These are phyloP conservation scores for Sebastolobus alascanus DNA, from an alignment of 2,797 vertebrate species.

Conservation along the genomic window DNA sequence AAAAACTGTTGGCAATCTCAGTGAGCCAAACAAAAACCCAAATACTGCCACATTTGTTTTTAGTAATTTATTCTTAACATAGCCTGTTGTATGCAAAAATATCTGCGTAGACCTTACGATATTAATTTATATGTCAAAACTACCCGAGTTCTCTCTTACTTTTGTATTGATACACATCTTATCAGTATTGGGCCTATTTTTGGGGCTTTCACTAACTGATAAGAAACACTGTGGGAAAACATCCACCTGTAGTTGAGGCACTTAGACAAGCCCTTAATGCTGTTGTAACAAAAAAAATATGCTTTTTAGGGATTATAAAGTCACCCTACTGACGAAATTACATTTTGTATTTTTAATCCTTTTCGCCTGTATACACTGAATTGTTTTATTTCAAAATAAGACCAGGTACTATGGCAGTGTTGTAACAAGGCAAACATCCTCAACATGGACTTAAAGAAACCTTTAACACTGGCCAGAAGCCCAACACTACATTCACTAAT, in stretches of 20 bases:
- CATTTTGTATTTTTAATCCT: background rate
- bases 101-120: background rate
- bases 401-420: background rate
- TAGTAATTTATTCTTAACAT: background rate
- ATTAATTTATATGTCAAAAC: background rate
- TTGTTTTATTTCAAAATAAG: background rate
- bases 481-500: background rate
- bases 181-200: background rate
- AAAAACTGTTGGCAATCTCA: background rate
- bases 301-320: background rate
- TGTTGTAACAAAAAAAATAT: background rate
- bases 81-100: background rate
- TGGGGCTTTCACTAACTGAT: background rate
- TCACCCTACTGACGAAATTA: background rate
- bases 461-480: background rate
- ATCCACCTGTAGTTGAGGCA: constrained; percentile 20
- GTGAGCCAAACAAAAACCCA: background rate
- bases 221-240: constrained; percentile 45
- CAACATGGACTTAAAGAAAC: background rate
- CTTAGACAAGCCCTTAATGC: background rate
- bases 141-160: background rate
- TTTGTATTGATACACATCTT: background rate
- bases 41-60: background rate
- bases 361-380: background rate
- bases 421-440: background rate